These are phyloP conservation scores for Drosophila anceps DNA, from an alignment of 2,888 invertebrate genomes.

Conservation along the genomic window DNA sequence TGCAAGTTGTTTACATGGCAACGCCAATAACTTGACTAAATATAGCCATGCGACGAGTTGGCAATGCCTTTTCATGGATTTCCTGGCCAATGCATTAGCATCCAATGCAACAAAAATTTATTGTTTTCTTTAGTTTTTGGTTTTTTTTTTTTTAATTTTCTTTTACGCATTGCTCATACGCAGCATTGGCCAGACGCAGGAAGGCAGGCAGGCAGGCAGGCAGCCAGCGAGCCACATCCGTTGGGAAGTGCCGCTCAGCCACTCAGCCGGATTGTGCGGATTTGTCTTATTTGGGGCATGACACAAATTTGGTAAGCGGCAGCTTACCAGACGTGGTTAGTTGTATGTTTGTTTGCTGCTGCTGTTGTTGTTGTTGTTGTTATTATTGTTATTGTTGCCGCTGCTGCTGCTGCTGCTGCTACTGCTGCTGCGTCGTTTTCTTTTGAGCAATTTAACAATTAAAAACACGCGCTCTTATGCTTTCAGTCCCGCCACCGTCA, in stretches of 20 bases:
- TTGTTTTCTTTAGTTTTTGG: conserved; percentile 15
- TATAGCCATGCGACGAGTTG: conserved; percentile 68
- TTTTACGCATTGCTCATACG: conserved; percentile 48
- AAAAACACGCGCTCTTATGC: conserved; percentile 78
- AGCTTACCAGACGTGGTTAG: conserved; percentile 35
- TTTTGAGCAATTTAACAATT: conserved; percentile 79
- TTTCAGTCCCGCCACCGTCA: conserved; percentile 66
- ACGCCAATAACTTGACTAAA: conserved; percentile 77
- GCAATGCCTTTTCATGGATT: conserved; percentile 58
- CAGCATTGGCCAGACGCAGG: conserved; percentile 18
- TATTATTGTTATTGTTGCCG: neutral
- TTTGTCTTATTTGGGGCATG: conserved; percentile 80
- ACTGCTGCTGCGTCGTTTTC: conserved; percentile 55
- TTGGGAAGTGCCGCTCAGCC: conserved; percentile 51
- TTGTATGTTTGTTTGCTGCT: conserved; percentile 11
- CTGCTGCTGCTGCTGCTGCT: conserved; percentile 4
- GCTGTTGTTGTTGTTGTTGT: conserved; percentile 5
- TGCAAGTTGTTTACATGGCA: conserved; percentile 74
- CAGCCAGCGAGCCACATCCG: conserved; percentile 56
- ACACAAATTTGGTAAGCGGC: conserved; percentile 76
- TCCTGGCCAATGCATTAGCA: conserved; percentile 71
- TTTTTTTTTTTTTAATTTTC: conserved; percentile 2
- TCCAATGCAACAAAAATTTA: conserved; percentile 39
- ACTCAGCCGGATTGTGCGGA: conserved; percentile 68
- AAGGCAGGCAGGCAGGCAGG: neutral